These are phyloP conservation scores for Perodicticus potto DNA, from an alignment of 2,797 vertebrate genomes.

Conservation along the genomic window DNA sequence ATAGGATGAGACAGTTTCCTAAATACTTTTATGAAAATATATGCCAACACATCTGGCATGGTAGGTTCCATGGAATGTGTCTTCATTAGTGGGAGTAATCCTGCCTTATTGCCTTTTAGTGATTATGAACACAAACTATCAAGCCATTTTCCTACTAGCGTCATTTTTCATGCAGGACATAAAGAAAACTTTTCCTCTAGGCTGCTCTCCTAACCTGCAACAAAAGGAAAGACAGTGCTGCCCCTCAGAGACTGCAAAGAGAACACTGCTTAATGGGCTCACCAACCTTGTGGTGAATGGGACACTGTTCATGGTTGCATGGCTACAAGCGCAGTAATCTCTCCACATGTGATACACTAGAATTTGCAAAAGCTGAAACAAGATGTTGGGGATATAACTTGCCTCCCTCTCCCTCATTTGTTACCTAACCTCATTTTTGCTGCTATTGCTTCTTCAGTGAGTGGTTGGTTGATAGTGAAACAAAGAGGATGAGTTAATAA, in stretches of 20 bases:
- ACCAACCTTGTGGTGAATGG: background rate
- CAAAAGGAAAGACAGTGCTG: conserved; percentile 5
- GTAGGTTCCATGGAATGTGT: background rate
- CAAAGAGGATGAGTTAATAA: background rate
- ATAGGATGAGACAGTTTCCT: background rate
- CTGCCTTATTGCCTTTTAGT: background rate
- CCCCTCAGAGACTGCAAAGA: background rate
- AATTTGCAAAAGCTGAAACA: background rate
- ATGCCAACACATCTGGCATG: background rate
- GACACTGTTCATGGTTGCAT: accelerated
- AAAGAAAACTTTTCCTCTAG: background rate
- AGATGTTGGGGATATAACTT: background rate
- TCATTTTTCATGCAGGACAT: background rate
- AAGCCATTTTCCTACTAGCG: background rate
- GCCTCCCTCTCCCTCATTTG: background rate
- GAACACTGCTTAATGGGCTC: background rate
- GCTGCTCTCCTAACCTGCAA: background rate
- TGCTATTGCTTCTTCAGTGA: background rate
- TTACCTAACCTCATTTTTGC: background rate
- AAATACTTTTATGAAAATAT: background rate
- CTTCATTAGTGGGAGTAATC: background rate
- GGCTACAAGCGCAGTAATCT: background rate
- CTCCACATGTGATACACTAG: background rate
- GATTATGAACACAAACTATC: background rate
- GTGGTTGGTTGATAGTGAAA: background rate